Evolutionary conservation across 2,888 invertebrate genomes (phyloP).

Genomic region (Desoria tigrina): DNA sequence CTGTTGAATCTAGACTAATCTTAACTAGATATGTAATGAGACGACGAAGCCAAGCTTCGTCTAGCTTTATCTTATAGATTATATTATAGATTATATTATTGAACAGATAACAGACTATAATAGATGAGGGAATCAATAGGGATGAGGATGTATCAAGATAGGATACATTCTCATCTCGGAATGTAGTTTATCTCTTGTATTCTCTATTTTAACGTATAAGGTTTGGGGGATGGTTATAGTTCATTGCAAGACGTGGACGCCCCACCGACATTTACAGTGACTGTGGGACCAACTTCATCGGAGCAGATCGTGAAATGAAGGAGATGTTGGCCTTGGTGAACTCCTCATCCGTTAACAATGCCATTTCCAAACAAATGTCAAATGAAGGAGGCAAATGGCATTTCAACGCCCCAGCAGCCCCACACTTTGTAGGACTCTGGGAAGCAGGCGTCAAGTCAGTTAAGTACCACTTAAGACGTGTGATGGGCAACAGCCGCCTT

Average conservation of each 20-base stretch:
- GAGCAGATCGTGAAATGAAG: slow-evolving; percentile 47
- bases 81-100: no score
- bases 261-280: slow-evolving; percentile 54
- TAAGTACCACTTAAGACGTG: slow-evolving; percentile 54
- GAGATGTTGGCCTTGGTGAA: slow-evolving; percentile 14
- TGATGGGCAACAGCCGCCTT: slow-evolving; percentile 49
- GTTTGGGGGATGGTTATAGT: no score
- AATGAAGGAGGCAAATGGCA: slow-evolving; percentile 54
- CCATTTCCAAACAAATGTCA: slow-evolving; percentile 14
- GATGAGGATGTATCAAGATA: no score
- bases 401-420: slow-evolving; percentile 55
- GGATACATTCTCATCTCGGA: no score
- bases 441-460: slow-evolving; percentile 55
- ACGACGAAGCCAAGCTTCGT: no score
- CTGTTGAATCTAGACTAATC: no score
- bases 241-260: slow-evolving; percentile 53
- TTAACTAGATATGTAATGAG: no score
- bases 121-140: no score
- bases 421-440: slow-evolving; percentile 56
- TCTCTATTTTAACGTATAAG: no score
- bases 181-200: no score
- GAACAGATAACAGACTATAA: no score
- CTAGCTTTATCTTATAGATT: no score
- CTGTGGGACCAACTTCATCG: slow-evolving; percentile 51
- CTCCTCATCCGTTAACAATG: background rate